Conservation (phyloP, 1,140 invertebrate genomes). For the Drosophila pseudoobscura region DNA sequence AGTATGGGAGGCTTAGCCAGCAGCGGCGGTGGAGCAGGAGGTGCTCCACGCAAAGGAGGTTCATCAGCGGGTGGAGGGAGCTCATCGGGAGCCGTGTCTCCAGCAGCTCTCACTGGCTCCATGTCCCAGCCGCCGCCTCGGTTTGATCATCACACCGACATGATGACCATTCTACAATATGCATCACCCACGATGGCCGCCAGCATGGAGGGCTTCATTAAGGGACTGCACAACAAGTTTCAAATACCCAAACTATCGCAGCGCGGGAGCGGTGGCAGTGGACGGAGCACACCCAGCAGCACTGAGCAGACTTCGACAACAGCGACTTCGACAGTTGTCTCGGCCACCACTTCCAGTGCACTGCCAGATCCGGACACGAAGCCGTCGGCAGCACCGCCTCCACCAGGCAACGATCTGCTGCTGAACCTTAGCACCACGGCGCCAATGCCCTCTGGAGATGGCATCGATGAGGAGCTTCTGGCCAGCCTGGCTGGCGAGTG, state of each 20-base stretch:
- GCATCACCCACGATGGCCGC: slow-evolving; percentile 75
- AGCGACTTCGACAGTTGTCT: slow-evolving; percentile 10
- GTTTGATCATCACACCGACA: slow-evolving; percentile 75
- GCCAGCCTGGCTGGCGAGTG: slow-evolving; percentile 69
- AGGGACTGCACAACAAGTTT: slow-evolving; percentile 92
- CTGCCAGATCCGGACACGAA: slow-evolving; percentile 14
- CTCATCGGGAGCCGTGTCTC: slow-evolving; percentile 53
- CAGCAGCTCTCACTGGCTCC: slow-evolving; percentile 56
- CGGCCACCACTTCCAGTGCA: slow-evolving; percentile 8
- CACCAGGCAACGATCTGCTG: slow-evolving; percentile 30
- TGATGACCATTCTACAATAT: slow-evolving; percentile 81
- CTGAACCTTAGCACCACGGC: slow-evolving; percentile 37
- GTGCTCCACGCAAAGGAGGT: slow-evolving; percentile 46
- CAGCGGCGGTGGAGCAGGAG: slow-evolving; percentile 15
- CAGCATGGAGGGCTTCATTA: slow-evolving; percentile 89
- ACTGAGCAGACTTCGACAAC: slow-evolving; percentile 18
- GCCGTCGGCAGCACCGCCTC: slow-evolving; percentile 17
- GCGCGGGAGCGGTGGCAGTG: slow-evolving; percentile 33
- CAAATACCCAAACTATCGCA: slow-evolving; percentile 92
- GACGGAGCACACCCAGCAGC: slow-evolving; percentile 20
- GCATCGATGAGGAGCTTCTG: slow-evolving; percentile 68
- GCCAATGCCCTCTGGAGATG: slow-evolving; percentile 33
- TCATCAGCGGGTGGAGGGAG: slow-evolving; percentile 15
- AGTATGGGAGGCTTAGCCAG: slow-evolving; percentile 51
- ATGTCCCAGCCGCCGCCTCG: slow-evolving; percentile 62